phyloP scores from a whole-genome alignment of 2,888 invertebrate species.

The Byasa hedistus region DNA sequence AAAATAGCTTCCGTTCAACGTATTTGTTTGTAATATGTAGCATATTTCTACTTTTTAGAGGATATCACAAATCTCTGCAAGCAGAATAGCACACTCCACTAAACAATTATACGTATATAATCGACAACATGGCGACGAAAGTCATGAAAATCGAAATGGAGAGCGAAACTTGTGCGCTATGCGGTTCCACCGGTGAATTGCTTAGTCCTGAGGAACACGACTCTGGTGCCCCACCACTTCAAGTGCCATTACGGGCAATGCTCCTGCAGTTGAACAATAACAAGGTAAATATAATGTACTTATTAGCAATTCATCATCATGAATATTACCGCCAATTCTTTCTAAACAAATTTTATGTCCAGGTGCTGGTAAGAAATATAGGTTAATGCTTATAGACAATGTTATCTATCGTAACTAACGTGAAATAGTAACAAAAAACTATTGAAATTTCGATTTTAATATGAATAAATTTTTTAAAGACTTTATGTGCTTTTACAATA shows the following conservation, averaged over 20 bases:
- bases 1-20: background rate
- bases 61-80: background rate
- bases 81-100: background rate
- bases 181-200: conserved; percentile 56
- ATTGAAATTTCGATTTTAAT: too few species aligned
- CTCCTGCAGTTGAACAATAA: conserved; percentile 65
- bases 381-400: too few species aligned
- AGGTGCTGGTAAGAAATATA: too few species aligned
- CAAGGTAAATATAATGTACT: conserved; percentile 50
- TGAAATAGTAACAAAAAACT: too few species aligned
- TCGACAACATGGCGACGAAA: conserved; percentile 43
- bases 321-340: background rate
- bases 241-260: conserved; percentile 62
- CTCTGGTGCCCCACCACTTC: conserved; percentile 49
- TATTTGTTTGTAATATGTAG: background rate
- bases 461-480: too few species aligned
- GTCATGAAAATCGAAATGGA: conserved; percentile 59
- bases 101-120: background rate
- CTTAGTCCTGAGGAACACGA: conserved; percentile 66
- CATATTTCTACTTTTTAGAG: background rate
- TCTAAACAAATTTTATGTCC: too few species aligned
- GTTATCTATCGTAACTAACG: too few species aligned
- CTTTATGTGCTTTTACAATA: background rate
- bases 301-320: background rate
- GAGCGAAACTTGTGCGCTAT: conserved; percentile 59